A percentile compares a stretch with the other conserved stretches of the same genome.
Conservation (phyloP, 2,113 vertebrate species). For the Monarcha castaneiventris region DNA sequence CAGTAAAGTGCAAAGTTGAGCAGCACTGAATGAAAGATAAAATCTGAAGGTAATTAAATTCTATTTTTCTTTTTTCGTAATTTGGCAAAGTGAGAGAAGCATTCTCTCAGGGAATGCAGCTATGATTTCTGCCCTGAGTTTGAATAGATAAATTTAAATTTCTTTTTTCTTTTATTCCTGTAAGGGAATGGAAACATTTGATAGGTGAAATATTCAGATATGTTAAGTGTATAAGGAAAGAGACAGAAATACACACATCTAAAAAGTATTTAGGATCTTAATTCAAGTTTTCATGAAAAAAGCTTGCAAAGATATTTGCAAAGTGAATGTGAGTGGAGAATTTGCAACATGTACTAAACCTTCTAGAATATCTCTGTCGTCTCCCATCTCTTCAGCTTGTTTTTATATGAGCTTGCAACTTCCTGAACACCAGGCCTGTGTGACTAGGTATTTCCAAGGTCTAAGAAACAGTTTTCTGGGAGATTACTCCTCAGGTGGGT, state of each 20-base stretch:
- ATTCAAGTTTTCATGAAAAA: background rate
- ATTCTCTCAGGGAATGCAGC: background rate
- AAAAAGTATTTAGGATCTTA: background rate
- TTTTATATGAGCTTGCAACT: background rate
- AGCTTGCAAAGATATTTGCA: background rate
- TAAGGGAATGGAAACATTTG: background rate
- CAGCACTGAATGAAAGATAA: background rate
- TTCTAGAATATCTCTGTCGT: background rate
- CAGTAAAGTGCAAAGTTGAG: background rate
- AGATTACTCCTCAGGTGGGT: conserved; percentile 22
- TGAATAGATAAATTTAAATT: background rate
- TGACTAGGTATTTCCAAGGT: background rate
- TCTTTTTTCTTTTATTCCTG: background rate
- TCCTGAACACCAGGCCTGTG: background rate
- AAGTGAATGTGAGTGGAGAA: background rate
- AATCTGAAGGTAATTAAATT: background rate
- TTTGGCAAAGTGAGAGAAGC: background rate
- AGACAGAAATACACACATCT: background rate
- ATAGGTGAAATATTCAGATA: background rate
- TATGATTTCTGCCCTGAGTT: background rate
- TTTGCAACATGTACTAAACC: background rate
- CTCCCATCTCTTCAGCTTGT: background rate
- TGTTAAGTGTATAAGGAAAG: background rate
- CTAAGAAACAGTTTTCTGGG: background rate
- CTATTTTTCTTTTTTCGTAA: background rate